Base-by-base conservation (phyloP, 2,113 vertebrate genomes). In the Rhabdomys dilectus region DNA sequence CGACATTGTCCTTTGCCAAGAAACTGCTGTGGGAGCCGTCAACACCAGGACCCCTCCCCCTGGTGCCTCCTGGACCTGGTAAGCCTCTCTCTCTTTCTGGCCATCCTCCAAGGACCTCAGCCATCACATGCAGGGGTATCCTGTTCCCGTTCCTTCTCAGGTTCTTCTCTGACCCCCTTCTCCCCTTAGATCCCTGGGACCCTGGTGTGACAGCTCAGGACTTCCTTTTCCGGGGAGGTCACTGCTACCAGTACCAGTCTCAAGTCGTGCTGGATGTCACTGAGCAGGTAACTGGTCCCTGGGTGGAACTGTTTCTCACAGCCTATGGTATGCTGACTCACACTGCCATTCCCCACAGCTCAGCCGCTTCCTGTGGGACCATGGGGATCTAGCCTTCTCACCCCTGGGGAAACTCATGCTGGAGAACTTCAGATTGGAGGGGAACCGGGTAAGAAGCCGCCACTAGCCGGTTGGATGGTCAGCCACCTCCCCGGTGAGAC, bases 321-420 rank as follows among this genome's bases (percentile, higher is more conserved):
- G 22, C n/a, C 7, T 17, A 12, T 8, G 34, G 80, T 7, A 0
- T 36, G 56, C 36, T 1, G 34, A 24, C 39, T 96, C 70, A 94
- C 92, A 82, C 0, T 1, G 4, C 84, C 15, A 29, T 5, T 29
- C 39, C 24, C 68, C 0, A 0, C 95, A 99, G 99, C 98, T 99
- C 98, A 97, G 98, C 96, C 98, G 97, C 95, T 99, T 99, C 96
- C 98, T 98, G 97, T 84, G 97, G 93, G 98, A 99, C 94, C 98
- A 99, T 36, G 96, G 88, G 13, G 97, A 98, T 39, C 98, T 99
- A 5, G 98, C 99, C 26, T 99, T 99, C 34, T 95, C 98, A 0
- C 98, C 98, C 42, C 98, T 99, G 97, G 98, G 98, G 7, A 97
- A 87, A 26, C 84, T 99, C 60, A 98, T 99, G 60, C 97, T 98